phyloP scores from a whole-genome alignment of 2,888 invertebrate genomes.

The Cryptocephalus moraei region DNA sequence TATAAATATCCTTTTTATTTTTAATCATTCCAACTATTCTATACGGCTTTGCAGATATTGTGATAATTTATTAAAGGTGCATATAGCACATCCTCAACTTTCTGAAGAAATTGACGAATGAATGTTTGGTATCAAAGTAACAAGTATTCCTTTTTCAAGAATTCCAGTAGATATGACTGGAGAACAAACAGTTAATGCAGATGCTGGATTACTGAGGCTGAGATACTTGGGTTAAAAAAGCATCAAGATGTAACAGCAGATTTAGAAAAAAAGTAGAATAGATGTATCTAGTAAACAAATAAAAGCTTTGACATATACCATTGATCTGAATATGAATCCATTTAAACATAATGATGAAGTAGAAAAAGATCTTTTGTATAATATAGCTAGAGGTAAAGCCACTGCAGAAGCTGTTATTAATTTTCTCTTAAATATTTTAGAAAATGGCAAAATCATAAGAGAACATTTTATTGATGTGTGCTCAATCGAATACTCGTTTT shows the following conservation, averaged over 20 bases:
- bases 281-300: slow-evolving; percentile 3
- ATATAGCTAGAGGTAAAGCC: slow-evolving; percentile 4
- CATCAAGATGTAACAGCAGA: slow-evolving; percentile 4
- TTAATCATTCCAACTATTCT: slow-evolving; percentile 1
- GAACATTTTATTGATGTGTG: background rate
- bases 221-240: slow-evolving; percentile 4
- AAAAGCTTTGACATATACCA: slow-evolving; percentile 1
- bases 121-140: slow-evolving; percentile 1
- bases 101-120: background rate
- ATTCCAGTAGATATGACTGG: slow-evolving; percentile 8
- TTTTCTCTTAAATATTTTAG: slow-evolving; percentile 7
- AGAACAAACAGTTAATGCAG: slow-evolving; percentile 22
- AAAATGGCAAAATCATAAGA: slow-evolving; percentile 2
- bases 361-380: slow-evolving; percentile 4
- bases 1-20: background rate
- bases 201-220: slow-evolving; percentile 6
- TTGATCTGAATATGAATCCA: slow-evolving; percentile 5
- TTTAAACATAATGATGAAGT: slow-evolving; percentile 1
- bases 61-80: slow-evolving; percentile 1
- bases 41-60: background rate
- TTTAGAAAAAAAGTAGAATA: slow-evolving; percentile 6
- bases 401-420: slow-evolving; percentile 5
- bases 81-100: background rate
- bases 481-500: slow-evolving; percentile 3
- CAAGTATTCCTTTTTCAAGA: slow-evolving; percentile 1